Base-by-base conservation (phyloP, 2,888 invertebrate genomes). In the Nezara viridula region DNA sequence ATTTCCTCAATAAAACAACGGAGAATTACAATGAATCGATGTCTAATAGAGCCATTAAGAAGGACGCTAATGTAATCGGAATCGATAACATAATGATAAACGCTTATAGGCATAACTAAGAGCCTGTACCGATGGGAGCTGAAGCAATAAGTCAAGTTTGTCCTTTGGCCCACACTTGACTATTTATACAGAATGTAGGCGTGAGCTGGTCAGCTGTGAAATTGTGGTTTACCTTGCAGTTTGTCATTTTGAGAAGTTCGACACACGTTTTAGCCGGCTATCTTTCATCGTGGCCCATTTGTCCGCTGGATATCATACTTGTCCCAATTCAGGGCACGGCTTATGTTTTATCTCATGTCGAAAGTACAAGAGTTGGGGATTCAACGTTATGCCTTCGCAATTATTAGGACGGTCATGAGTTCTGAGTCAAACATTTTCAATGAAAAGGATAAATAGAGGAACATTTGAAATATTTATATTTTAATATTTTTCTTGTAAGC, bases 121-220 rank as follows among this genome's bases (percentile, higher is more conserved):
- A 37, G 81, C 19, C 44, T 40, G 40, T 81, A 81, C 44, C 44
- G 10, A 81, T n/a, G 81, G 44, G 44, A 47, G 44, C 44, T 47
- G 44, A 16, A 6, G 44, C 81, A 81, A 81, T 81, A 81, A 81
- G 44, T 81, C 81, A 81, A 81, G 81, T 44, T 81, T 81, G 81
- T 81, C 81, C 44, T 81, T 81, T 81, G 81, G 81, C 81, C 81
- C 81, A 81, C 81, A 81, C 81, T 81, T 81, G 81, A 73, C 44
- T 81, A 81, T 47, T 81, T 81, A 81, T 81, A 81, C 81, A 81
- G 81, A n/a, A 47, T 81, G 81, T 81, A 81, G 81, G 81, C 81
- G 81, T 81, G 37, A 24, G 24, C 81, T 47, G 81, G 44, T 47
- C n/a, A 81, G n/a, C 81, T 81, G 81, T 81, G 44, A 40, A 40